These are phyloP conservation scores for Scortum barcoo DNA, from an alignment of 2,113 vertebrate genomes.

Conservation along the genomic window DNA sequence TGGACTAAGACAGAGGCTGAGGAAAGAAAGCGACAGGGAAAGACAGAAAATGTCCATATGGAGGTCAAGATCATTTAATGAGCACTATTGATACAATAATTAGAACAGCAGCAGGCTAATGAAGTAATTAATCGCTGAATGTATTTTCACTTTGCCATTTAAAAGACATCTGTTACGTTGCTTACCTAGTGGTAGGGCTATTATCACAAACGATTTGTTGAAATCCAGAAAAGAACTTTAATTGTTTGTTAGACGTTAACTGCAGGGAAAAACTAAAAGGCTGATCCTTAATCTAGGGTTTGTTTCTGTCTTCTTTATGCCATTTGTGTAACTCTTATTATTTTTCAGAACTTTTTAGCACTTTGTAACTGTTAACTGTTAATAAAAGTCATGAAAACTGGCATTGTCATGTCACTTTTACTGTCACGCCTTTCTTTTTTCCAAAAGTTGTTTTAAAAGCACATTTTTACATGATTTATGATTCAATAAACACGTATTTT, in stretches of 20 bases:
- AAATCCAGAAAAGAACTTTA: background rate
- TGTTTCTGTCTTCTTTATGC: background rate
- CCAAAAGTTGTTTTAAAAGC: too few species aligned
- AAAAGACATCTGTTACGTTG: conserved; percentile 47
- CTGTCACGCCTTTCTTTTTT: background rate
- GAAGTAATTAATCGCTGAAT: conserved; percentile 53
- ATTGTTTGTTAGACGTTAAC: background rate
- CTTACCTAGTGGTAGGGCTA: conserved; percentile 24
- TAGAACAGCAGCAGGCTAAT: conserved; percentile 54
- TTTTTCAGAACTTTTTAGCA: background rate
- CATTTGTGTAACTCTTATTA: background rate
- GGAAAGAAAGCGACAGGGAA: conserved; percentile 30
- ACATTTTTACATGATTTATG: background rate
- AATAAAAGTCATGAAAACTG: background rate
- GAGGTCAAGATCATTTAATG: conserved; percentile 72
- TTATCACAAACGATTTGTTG: conserved; percentile 18
- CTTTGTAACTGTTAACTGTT: too few species aligned
- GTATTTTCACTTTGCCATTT: conserved; percentile 48
- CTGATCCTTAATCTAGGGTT: too few species aligned
- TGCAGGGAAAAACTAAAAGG: background rate
- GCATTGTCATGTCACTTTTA: background rate
- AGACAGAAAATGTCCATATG: conserved; percentile 45
- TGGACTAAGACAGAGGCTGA: conserved; percentile 27
- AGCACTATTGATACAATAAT: conserved; percentile 63
- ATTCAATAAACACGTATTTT: background rate